phyloP scores from a whole-genome alignment of 2,888 invertebrate species.

The Cryptophagus acutangulus region DNA sequence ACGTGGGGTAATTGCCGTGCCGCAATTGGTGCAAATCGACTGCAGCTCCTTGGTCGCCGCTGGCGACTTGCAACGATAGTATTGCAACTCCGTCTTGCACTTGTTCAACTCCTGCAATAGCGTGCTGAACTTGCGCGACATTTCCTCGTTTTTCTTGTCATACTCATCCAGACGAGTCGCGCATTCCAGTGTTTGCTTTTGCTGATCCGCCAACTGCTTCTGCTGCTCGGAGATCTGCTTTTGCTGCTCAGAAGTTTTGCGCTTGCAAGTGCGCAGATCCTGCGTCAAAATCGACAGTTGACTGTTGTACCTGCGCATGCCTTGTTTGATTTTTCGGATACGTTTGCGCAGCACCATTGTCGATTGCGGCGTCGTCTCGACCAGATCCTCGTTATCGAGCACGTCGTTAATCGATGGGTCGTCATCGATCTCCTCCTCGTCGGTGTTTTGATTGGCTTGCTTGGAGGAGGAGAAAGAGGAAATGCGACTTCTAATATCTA shows the following conservation, averaged over 20 bases:
- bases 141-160: conserved; percentile 87
- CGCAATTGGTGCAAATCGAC: conserved; percentile 69
- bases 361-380: conserved; percentile 67
- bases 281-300: conserved; percentile 73
- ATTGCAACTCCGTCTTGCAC: conserved; percentile 86
- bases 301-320: conserved; percentile 84
- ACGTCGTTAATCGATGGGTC: conserved; percentile 51
- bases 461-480: conserved; percentile 30
- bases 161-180: conserved; percentile 82
- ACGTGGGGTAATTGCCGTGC: conserved; percentile 57
- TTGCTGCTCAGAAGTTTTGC: conserved; percentile 79
- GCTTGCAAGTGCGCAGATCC: conserved; percentile 74
- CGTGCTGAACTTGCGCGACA: conserved; percentile 82
- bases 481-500: conserved; percentile 48
- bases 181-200: conserved; percentile 72
- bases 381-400: conserved; percentile 47
- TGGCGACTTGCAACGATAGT: conserved; percentile 85
- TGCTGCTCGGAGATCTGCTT: conserved; percentile 77
- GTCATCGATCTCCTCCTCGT: conserved; percentile 51
- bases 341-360: conserved; percentile 82
- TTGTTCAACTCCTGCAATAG: conserved; percentile 83
- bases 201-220: conserved; percentile 66
- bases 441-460: conserved; percentile 56
- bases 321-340: conserved; percentile 82
- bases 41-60: conserved; percentile 56